A percentile compares a stretch with the other conserved stretches of the same genome.
These are phyloP conservation scores for Rhagonycha fulva DNA, from an alignment of 2,888 invertebrate species.

Conservation along the genomic window DNA sequence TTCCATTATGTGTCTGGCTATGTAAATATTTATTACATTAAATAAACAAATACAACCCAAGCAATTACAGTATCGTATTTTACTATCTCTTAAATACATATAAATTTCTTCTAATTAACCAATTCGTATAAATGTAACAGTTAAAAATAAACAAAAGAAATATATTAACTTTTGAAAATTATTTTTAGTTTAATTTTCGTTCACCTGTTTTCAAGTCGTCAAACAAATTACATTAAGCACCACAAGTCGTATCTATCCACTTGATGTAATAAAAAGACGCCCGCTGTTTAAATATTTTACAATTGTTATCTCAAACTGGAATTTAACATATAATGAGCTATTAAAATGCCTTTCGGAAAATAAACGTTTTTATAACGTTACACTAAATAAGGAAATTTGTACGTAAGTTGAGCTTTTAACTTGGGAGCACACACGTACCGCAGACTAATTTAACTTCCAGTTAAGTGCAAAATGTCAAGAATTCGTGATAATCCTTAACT, in stretches of 20 bases:
- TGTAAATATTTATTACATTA: background rate
- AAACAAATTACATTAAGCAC: background rate
- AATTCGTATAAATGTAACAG: background rate
- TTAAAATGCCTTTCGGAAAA: constrained; percentile 11
- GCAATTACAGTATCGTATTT: background rate
- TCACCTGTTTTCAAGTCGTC: background rate
- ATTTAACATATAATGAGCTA: constrained; percentile 9
- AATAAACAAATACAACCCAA: background rate
- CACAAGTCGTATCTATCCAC: background rate
- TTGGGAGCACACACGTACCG: constrained; percentile 14
- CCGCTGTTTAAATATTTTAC: constrained; percentile 4
- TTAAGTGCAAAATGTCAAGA: background rate
- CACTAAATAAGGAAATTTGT: constrained; percentile 15
- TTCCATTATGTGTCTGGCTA: background rate
- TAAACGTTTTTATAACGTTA: constrained; percentile 10
- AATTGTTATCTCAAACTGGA: constrained; percentile 3
- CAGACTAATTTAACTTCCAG: constrained; percentile 11
- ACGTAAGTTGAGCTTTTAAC: background rate
- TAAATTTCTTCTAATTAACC: constrained; percentile 1
- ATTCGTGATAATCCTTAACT: background rate
- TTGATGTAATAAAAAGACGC: constrained; percentile 2
- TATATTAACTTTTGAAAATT: background rate
- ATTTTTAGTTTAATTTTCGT: background rate
- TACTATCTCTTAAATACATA: background rate
- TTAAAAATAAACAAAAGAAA: background rate